Base-by-base conservation (phyloP, 2,797 vertebrate species). In the Triplophysa yarkandensis region DNA sequence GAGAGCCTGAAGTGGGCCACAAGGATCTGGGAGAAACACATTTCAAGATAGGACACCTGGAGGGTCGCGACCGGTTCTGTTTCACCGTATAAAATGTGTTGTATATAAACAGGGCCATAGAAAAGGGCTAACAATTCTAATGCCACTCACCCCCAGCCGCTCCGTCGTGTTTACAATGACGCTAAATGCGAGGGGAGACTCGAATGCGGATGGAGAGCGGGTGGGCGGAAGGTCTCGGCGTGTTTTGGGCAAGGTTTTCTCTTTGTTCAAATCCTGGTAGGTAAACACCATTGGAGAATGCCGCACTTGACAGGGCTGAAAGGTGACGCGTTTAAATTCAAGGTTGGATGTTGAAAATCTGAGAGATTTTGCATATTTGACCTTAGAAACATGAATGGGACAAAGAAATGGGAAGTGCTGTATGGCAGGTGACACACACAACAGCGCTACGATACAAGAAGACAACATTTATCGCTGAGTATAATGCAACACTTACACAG, bases 31-130 rank as follows among this genome's bases (percentile, higher is more conserved):
- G 90, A 87, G 93, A 62, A 93, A 88, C 90, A 92, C 92, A 94
- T 90, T 94, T 92, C 93, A 89, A 92, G 92, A 93, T 83, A 69
- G 89, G 93, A 95, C 94, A 95, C 94, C 95, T 95, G 94, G 94
- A 92, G 92, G 93, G 93, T 94, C 82, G 7, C 43, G 90, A 92
- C 91, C 88, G 91, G 85, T 92, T 94, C 89, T 91, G 88, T 85
- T 30, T 82, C 77, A 82, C 86, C 88, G 34, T 66, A 68, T 66
- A 55, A 68, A 46, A 68, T 91, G 89, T 75, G 72, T 87, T 88
- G 89, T 81, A 86, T 82, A 61, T 84, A 89, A 88, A 89, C 86
- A 87, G 86, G 81, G 85, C 73, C 87, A 87, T 87, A 89, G 83
- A 88, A 83, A 79, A 78, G 23, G 75, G 76, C 71, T 71, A 81